These are phyloP conservation scores for Drosophila seguyi DNA, from an alignment of 1,140 invertebrate genomes.

Conservation along the genomic window DNA sequence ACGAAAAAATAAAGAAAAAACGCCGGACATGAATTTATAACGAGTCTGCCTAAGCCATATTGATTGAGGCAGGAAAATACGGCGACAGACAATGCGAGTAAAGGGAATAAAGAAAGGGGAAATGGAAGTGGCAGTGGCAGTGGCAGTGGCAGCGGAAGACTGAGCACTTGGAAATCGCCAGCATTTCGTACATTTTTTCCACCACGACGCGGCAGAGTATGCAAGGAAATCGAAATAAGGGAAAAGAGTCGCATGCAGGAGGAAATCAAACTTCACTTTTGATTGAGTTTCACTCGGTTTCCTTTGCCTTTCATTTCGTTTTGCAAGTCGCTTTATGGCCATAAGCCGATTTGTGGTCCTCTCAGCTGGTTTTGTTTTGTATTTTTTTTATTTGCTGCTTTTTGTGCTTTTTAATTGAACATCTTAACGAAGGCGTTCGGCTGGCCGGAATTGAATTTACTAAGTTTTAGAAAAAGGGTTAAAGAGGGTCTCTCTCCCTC, in stretches of 20 bases:
- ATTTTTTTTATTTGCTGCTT: neutral
- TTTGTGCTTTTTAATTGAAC: slow-evolving; percentile 39
- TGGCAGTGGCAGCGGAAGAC: slow-evolving; percentile 19
- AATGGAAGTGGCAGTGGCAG: slow-evolving; percentile 11
- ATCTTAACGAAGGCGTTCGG: slow-evolving; percentile 17
- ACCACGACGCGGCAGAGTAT: slow-evolving; percentile 42
- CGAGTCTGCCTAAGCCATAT: slow-evolving; percentile 63
- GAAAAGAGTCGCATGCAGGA: slow-evolving; percentile 24
- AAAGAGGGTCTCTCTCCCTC: neutral
- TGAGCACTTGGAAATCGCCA: slow-evolving; percentile 37
- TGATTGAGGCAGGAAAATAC: slow-evolving; percentile 44
- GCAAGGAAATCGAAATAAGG: slow-evolving; percentile 51
- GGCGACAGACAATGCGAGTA: slow-evolving; percentile 12
- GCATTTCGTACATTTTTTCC: slow-evolving; percentile 20
- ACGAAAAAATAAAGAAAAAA: slow-evolving; percentile 8
- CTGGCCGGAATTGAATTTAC: slow-evolving; percentile 27
- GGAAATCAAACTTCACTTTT: slow-evolving; percentile 73
- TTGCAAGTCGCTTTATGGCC: slow-evolving; percentile 2
- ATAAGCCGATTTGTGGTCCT: slow-evolving; percentile 69
- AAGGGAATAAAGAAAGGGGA: slow-evolving; percentile 7
- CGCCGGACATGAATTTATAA: slow-evolving; percentile 66
- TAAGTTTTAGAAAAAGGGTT: slow-evolving; percentile 37
- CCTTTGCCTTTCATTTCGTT: slow-evolving; percentile 5
- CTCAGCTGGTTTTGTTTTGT: slow-evolving; percentile 15
- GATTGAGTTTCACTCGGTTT: slow-evolving; percentile 56